These are phyloP conservation scores for Brachionus rotundiformis DNA, from an alignment of 1,140 invertebrate genomes.

Conservation along the genomic window DNA sequence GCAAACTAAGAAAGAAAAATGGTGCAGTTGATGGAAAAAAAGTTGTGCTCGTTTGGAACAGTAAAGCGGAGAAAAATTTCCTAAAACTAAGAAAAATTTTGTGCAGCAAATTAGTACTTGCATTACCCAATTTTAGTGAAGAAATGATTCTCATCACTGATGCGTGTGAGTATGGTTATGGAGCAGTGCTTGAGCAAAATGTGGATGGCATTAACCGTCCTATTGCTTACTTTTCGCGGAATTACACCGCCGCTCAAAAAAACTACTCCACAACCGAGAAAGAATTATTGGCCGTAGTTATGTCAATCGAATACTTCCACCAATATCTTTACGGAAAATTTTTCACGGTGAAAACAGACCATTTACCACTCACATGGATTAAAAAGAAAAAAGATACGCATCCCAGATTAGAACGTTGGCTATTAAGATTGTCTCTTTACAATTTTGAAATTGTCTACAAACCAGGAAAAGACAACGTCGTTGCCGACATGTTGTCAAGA, in stretches of 20 bases:
- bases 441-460: slow-evolving; percentile 17
- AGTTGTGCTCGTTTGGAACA: background rate
- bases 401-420: slow-evolving; percentile 12
- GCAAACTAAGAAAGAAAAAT: background rate
- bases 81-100: background rate
- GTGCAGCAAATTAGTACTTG: background rate
- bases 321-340: slow-evolving; percentile 62
- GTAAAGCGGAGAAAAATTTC: background rate
- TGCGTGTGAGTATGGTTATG: slow-evolving; percentile 8
- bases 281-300: slow-evolving; percentile 61
- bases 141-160: background rate
- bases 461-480: slow-evolving; percentile 4
- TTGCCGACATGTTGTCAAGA: background rate
- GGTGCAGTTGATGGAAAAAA: background rate
- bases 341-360: slow-evolving; percentile 66
- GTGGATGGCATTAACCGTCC: background rate
- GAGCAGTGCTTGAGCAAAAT: slow-evolving; percentile 18
- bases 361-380: slow-evolving; percentile 63
- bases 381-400: slow-evolving; percentile 54
- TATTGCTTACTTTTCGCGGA: slow-evolving; percentile 7
- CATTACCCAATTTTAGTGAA: slow-evolving; percentile 13
- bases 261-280: slow-evolving; percentile 59
- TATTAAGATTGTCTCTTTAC: background rate
- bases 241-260: slow-evolving; percentile 26
- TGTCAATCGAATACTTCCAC: slow-evolving; percentile 61